These are phyloP conservation scores for Blennius ocellaris DNA, from an alignment of 2,113 vertebrate species.

Conservation along the genomic window DNA sequence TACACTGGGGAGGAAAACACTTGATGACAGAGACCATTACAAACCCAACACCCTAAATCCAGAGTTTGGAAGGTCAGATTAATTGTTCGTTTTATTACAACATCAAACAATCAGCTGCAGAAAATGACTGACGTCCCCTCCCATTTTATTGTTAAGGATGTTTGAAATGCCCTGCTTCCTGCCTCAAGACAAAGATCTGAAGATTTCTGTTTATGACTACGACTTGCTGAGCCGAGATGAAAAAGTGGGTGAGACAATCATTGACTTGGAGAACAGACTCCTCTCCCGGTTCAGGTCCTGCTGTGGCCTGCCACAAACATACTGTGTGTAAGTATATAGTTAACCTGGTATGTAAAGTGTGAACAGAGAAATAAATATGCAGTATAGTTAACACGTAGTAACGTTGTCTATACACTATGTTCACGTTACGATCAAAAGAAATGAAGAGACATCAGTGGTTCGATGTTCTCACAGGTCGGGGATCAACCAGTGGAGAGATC, in stretches of 20 bases:
- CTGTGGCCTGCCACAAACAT: constrained; percentile 93
- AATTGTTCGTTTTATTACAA: neutral
- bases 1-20: constrained; percentile 88
- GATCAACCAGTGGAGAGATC: constrained; percentile 94
- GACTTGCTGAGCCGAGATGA: constrained; percentile 93
- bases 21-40: constrained; percentile 96
- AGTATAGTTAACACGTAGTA: neutral
- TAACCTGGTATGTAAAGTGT: neutral
- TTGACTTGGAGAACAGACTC: constrained; percentile 96
- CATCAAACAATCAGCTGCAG: neutral
- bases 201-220: constrained; percentile 95
- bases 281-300: constrained; percentile 92
- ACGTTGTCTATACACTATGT: neutral
- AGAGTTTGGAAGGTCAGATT: constrained; percentile 91
- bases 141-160: constrained; percentile 83
- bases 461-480: constrained; percentile 86
- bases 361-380: neutral
- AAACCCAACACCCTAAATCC: constrained; percentile 93
- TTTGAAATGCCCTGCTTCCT: constrained; percentile 96
- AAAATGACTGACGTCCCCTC: neutral
- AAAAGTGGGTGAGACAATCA: constrained; percentile 96
- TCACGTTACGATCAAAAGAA: neutral
- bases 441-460: neutral
- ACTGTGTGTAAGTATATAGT: constrained; percentile 89
- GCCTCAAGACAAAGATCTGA: constrained; percentile 98